Conservation (phyloP, 2,113 vertebrate genomes). For the Syngnathus floridae region DNA sequence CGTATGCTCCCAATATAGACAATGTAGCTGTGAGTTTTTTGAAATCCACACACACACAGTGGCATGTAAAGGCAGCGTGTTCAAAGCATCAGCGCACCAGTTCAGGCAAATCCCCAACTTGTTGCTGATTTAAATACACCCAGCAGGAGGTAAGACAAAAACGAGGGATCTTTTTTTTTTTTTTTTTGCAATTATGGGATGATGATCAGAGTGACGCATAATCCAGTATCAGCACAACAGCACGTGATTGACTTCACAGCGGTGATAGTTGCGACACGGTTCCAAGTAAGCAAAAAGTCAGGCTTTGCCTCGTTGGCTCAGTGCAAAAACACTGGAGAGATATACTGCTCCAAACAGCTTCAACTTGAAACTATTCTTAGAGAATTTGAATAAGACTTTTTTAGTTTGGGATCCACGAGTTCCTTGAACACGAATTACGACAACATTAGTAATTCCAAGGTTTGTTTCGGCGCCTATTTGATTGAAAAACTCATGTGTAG, state of each 20-base stretch:
- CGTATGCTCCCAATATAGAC: background rate
- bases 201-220: background rate
- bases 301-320: background rate
- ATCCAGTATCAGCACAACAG: slow-evolving; percentile 3
- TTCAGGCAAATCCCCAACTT: slow-evolving; percentile 2
- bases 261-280: slow-evolving; percentile 11
- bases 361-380: background rate
- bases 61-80: background rate
- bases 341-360: background rate
- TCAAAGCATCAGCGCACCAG: background rate
- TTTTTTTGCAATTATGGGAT: background rate
- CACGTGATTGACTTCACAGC: background rate
- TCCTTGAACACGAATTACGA: background rate
- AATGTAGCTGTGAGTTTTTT: background rate
- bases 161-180: background rate
- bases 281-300: slow-evolving; percentile 1
- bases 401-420: background rate
- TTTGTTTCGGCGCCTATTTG: background rate
- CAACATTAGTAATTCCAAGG: background rate
- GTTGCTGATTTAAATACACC: background rate
- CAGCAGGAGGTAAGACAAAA: background rate
- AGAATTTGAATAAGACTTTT: background rate
- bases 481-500: slow-evolving; percentile 3
- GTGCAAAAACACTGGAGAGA: background rate
- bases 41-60: background rate